Base-by-base conservation (phyloP, 2,888 invertebrate genomes). In the Podabrus alpinus region DNA sequence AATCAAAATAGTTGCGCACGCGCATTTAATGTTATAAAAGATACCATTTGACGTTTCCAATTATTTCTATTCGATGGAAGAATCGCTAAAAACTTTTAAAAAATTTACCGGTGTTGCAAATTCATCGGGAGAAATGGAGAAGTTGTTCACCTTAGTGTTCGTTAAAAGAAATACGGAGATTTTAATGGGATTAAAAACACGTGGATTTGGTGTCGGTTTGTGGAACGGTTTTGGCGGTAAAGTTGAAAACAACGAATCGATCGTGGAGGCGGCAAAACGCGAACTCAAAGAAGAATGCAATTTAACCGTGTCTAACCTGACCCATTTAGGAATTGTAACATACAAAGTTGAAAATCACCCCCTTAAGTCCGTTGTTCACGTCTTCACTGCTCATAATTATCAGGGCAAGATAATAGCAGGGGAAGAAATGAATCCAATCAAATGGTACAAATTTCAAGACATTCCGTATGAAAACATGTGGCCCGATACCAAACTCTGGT, bases 191-290 rank as follows among this genome's bases (percentile, higher is more conserved):
- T 85, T 89, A 17, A 94, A 94, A 84, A 94, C 94, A 83, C 89
- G 93, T 73, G 94, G 94, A 25, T 92, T 94, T 81, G 94, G 94
- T 5, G 83, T 86, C 29, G 92, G 92, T 70, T 91, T 92, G 81
- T 94, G 94, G 94, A 94, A 94, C 85, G 94, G 94, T 77, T 94
- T 94, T 87, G 94, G 94, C 75, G 94, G 94, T 15, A 94, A 94
- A 89, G 90, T 94, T 1, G 92, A 94, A 83, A 82, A 85, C 0
- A 90, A 90, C 64, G 94, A 94, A 88, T 89, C 89, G 1, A 89
- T 93, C 66, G 72, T 88, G 15, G 89, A 91, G 62, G 93, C 90
- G 67, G 94, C 94, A 5, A 86, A 88, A 5, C 89, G 94, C 17
- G 94, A 94, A 86, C 83, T 94, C 9, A 86, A 89, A 81, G 94